Base-by-base conservation (phyloP, 2,113 vertebrate species). In the Nycticryphes semicollaris region DNA sequence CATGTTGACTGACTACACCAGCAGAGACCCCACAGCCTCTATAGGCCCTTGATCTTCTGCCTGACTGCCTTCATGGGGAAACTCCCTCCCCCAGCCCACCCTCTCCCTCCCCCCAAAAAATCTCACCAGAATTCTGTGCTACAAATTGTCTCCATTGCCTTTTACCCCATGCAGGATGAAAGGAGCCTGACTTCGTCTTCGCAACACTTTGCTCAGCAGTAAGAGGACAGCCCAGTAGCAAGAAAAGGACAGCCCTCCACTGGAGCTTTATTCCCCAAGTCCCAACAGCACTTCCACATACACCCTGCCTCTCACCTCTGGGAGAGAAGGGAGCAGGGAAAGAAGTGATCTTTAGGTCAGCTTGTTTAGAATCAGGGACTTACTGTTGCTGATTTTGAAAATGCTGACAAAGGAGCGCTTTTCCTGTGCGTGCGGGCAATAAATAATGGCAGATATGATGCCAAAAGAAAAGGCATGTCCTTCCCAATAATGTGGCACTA, bases 61-160 rank as follows among this genome's bases (percentile, higher is more conserved):
- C 9, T 50, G 45, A 57, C 10, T 20, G 15, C 19, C 30, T 54
- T 56, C 12, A 24, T 8, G 11, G n/a, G 4, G 14, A 78, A 60
- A 19, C 31, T 14, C n/a, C n/a, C n/a, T n/a, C n/a, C n/a, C n/a
- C n/a, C n/a, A n/a, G n/a, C 3, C 3, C 3, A 41, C 41, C 41
- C 41, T 13, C 13, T 41, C 41, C 30, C 7, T 21, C 21, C 33
- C 6, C 3, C 0, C 2, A 9, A 41, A 56, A 16, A 27, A 33
- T 7, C 51, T 63, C 72, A 56, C 14, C 9, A 28, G 23, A 60
- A 70, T 30, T 53, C 35, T 10, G 5, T 12, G 4, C 21, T 73
- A 22, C n/a, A 79, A 16, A 21, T 63, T 4, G 1, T 8, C 62
- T 16, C 51, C 18, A 37, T 37, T 30, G n/a, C 8, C 39, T 50